Percentiles rank a stretch among this genome's conserved stretches.
phyloP scores from a whole-genome alignment of 2,113 vertebrate genomes.

The Egretta garzetta region DNA sequence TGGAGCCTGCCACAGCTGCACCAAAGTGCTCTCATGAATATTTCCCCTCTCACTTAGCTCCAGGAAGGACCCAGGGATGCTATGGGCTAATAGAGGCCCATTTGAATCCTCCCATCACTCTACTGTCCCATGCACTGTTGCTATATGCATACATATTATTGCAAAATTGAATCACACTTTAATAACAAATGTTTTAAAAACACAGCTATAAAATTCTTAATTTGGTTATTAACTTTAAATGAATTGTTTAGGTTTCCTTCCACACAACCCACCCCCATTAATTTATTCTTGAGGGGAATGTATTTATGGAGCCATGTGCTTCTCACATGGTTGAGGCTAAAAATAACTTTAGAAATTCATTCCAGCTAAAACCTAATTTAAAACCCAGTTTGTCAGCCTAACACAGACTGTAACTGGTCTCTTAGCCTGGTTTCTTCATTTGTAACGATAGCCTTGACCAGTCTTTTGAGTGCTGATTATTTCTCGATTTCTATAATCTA shows the following conservation, averaged over 20 bases:
- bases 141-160: background rate
- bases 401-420: conserved; percentile 5
- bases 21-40: background rate
- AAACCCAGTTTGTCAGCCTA: conserved; percentile 34
- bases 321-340: conserved; percentile 46
- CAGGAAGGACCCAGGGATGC: background rate
- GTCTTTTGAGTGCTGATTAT: conserved; percentile 11
- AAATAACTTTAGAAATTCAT: conserved; percentile 52
- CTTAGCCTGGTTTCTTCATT: background rate
- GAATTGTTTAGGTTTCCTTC: conserved; percentile 44
- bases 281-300: conserved; percentile 35
- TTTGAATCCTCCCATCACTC: background rate
- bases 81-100: background rate
- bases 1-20: background rate
- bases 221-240: conserved; percentile 25
- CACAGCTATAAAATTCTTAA: conserved; percentile 1
- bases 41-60: background rate
- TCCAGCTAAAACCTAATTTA: conserved; percentile 47
- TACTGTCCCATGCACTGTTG: background rate
- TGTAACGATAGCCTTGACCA: conserved; percentile 32
- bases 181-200: background rate
- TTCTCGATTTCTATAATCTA: conserved; percentile 40
- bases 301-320: conserved; percentile 59
- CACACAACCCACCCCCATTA: background rate
- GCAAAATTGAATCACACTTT: background rate